Conservation (phyloP, 2,113 vertebrate species). For the Dipodomys merriami region DNA sequence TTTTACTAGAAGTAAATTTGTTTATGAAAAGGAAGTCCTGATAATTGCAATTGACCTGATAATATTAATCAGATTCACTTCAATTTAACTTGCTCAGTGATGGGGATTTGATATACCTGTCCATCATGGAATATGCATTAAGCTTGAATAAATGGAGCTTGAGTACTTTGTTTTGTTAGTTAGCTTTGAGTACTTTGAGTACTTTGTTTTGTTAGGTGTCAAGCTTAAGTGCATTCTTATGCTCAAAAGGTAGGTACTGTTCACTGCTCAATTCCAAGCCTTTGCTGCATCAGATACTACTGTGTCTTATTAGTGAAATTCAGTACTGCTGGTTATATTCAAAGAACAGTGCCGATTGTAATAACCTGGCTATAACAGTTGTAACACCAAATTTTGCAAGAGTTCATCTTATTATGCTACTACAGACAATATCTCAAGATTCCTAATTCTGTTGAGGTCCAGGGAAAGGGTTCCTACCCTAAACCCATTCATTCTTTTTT, state of each 20-base stretch:
- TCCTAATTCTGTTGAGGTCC: not conserved
- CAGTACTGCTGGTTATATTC: not conserved
- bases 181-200: not conserved
- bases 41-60: not conserved
- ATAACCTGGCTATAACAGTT: not conserved
- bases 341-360: not conserved
- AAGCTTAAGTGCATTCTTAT: not conserved
- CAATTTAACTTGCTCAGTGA: not conserved
- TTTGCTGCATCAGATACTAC: not conserved
- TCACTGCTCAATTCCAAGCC: not conserved
- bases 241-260: not conserved
- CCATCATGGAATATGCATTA: not conserved
- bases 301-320: not conserved
- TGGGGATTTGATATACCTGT: not conserved
- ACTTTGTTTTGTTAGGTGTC: not conserved
- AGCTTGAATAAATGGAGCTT: not conserved
- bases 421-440: not conserved
- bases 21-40: constrained; percentile 6
- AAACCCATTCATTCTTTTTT: not conserved
- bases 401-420: not conserved
- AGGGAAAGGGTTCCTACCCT: not conserved
- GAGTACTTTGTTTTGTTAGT: not conserved
- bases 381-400: not conserved
- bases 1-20: not conserved
- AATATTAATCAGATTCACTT: not conserved